Conservation (phyloP, 1,140 invertebrate genomes). For the Philaenus spumarius region DNA sequence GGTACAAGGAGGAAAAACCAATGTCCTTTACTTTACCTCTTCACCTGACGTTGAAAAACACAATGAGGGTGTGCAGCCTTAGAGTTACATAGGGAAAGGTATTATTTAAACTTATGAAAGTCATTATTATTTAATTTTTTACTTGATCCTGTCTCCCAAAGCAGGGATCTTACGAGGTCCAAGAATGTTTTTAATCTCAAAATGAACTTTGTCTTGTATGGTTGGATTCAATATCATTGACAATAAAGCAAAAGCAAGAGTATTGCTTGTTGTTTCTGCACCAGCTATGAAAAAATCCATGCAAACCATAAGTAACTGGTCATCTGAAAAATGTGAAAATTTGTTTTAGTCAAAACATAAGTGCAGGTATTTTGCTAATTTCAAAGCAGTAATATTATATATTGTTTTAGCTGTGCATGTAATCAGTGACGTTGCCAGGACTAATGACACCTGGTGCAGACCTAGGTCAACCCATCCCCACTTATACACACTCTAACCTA, state of each 20-base stretch:
- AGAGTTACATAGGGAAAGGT: background rate
- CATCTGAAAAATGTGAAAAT: constrained; percentile 43
- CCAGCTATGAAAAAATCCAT: constrained; percentile 66
- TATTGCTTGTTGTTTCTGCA: constrained; percentile 61
- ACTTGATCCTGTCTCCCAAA: constrained; percentile 41
- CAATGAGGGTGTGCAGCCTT: too few relatives aligned
- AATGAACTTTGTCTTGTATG: constrained; percentile 56
- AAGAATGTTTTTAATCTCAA: constrained; percentile 54
- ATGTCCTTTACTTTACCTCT: background rate
- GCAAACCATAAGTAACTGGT: constrained; percentile 60
- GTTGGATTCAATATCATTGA: constrained; percentile 56
- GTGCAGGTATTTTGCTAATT: too few relatives aligned
- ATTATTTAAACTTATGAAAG: background rate
- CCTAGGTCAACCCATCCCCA: too few relatives aligned
- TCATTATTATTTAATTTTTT: constrained; percentile 20
- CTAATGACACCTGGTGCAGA: too few relatives aligned
- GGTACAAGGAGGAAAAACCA: too few relatives aligned
- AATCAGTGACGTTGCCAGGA: too few relatives aligned
- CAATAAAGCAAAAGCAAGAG: constrained; percentile 62
- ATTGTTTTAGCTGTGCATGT: too few relatives aligned
- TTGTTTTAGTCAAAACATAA: too few relatives aligned
- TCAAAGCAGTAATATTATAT: too few relatives aligned
- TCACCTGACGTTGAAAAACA: too few relatives aligned
- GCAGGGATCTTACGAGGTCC: constrained; percentile 38
- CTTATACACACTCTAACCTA: too few relatives aligned